A percentile compares a stretch with the other conserved stretches of the same genome.
Conservation (phyloP, 23 tunicate species). For the Aplidium turbinatum region DNA sequence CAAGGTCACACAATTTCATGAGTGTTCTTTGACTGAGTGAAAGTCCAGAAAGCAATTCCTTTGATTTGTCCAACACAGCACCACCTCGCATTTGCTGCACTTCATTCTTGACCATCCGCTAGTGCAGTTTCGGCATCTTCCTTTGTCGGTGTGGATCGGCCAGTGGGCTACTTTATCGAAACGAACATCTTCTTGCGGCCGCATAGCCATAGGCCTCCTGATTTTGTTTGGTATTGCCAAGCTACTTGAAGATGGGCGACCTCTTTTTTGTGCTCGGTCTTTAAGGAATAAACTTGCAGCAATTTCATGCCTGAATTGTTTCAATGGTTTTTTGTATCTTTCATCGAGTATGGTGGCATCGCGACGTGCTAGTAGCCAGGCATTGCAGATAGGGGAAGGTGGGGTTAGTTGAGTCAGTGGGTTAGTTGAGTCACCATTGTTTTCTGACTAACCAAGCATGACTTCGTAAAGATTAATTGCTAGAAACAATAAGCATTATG, state of each 20-base stretch:
- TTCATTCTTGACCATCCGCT: conserved; percentile 10
- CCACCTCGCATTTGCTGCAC: conserved; percentile 20
- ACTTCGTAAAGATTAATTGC: too few relatives aligned
- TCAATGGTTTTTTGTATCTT: conserved; percentile 20
- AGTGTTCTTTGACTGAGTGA: too few relatives aligned
- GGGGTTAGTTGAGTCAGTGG: too few relatives aligned
- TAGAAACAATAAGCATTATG: too few relatives aligned
- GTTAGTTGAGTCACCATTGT: too few relatives aligned
- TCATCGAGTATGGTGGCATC: conserved; percentile 15
- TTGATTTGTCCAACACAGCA: neutral
- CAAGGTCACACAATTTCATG: too few relatives aligned
- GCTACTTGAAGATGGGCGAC: conserved; percentile 12
- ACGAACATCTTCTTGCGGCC: conserved; percentile 17
- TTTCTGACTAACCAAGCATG: too few relatives aligned
- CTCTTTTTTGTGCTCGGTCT: conserved; percentile 1
- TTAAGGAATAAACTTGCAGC: conserved; percentile 3
- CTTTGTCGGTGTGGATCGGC: conserved; percentile 19
- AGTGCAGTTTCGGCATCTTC: conserved; percentile 31
- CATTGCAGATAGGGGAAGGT: conserved; percentile 31
- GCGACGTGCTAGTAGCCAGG: conserved; percentile 27
- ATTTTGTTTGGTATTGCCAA: conserved; percentile 17
- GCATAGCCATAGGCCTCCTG: conserved; percentile 17
- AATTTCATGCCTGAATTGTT: conserved; percentile 24
- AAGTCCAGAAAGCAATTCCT: conserved; percentile 21
- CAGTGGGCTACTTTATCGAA: conserved; percentile 16